Evolutionary conservation across 2,888 invertebrate species (phyloP).

Genomic region (Chromoteleia sp.): DNA sequence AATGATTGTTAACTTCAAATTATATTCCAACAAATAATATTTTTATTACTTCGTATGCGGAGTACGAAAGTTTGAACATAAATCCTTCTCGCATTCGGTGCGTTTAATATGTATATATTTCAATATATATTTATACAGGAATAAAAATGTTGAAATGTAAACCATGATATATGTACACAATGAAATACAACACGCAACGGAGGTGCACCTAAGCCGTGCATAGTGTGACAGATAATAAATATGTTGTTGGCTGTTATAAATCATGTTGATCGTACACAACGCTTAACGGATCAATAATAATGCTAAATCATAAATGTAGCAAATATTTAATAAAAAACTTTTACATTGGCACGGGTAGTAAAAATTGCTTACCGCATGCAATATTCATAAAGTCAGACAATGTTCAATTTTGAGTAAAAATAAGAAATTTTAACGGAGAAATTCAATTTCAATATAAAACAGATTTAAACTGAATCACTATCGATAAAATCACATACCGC

Average conservation of each 20-base stretch:
- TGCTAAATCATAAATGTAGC: constrained; percentile 62
- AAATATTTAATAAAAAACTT: constrained; percentile 40
- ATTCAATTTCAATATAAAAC: neutral
- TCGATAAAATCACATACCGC: neutral
- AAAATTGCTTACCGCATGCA: constrained; percentile 22
- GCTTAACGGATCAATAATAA: constrained; percentile 64
- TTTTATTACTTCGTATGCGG: neutral
- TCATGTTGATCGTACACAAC: constrained; percentile 59
- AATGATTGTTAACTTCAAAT: neutral
- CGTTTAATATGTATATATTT: constrained; percentile 17
- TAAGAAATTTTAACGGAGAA: neutral
- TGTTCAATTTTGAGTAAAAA: neutral
- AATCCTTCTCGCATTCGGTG: constrained; percentile 31
- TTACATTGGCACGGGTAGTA: constrained; percentile 42
- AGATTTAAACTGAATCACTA: neutral
- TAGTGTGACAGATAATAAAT: constrained; percentile 67
- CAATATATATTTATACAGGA: constrained; percentile 7
- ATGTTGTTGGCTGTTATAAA: constrained; percentile 60
- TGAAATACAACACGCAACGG: constrained; percentile 69
- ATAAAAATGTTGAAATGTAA: constrained; percentile 59
- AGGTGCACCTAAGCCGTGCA: constrained; percentile 72
- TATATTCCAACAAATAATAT: neutral
- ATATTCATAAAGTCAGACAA: neutral
- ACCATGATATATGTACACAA: constrained; percentile 64
- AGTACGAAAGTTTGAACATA: neutral